Percentiles rank a stretch among this genome's conserved stretches.
phyloP scores from a whole-genome alignment of 2,888 invertebrate species.

The Drosophila buzzatii region DNA sequence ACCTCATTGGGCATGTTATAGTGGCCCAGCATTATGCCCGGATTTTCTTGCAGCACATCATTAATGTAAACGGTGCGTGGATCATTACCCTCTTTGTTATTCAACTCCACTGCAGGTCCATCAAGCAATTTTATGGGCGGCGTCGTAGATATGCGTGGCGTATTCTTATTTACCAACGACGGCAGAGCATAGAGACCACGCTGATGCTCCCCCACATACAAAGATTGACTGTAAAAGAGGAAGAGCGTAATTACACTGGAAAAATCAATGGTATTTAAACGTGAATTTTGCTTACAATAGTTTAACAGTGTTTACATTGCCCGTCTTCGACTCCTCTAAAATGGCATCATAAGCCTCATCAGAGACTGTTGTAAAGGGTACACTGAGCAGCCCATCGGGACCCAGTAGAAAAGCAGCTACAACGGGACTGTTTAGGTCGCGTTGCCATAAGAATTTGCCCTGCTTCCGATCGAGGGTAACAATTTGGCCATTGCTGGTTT shows the following conservation, averaged over 20 bases:
- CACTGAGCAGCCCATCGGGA: conserved; percentile 91
- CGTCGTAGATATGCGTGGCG: conserved; percentile 92
- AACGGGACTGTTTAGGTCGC: conserved; percentile 94
- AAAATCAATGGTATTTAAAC: not conserved
- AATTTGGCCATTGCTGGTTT: conserved; percentile 94
- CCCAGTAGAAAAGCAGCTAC: conserved; percentile 94
- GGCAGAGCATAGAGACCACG: conserved; percentile 96
- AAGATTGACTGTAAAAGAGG: conserved; percentile 89
- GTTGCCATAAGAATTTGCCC: conserved; percentile 94
- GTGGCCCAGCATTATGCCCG: conserved; percentile 87
- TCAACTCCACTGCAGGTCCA: conserved; percentile 87
- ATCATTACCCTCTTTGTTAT: conserved; percentile 61
- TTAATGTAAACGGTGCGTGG: conserved; percentile 86
- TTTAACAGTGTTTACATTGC: conserved; percentile 88
- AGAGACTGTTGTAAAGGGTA: conserved; percentile 95
- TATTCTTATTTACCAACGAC: conserved; percentile 95
- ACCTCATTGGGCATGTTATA: conserved; percentile 89
- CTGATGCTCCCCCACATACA: conserved; percentile 95
- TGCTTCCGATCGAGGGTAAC: conserved; percentile 93
- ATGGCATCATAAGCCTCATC: conserved; percentile 92
- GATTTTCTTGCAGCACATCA: conserved; percentile 83
- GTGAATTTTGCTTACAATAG: conserved; percentile 86
- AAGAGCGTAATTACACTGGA: not conserved
- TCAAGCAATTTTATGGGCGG: conserved; percentile 91
- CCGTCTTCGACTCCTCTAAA: conserved; percentile 87